Base-by-base conservation (phyloP, 2,888 invertebrate genomes). In the Drosophila imparisetae region DNA sequence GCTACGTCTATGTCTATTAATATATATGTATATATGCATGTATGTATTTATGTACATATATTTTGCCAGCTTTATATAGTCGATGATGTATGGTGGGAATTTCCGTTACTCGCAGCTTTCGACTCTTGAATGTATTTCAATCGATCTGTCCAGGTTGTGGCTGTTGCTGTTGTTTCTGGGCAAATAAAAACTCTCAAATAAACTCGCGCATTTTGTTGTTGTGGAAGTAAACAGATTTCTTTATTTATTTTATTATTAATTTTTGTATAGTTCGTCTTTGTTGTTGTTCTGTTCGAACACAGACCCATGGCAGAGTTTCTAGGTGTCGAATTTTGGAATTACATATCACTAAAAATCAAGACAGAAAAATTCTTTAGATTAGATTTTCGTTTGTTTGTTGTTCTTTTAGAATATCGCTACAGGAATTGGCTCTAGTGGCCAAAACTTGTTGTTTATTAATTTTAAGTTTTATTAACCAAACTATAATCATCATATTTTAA, bases 211-310 rank as follows among this genome's bases (percentile, higher is more conserved):
- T 55, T 62, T 68, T 61, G n/a, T 86, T 83, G 69, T 86, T 75
- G 79, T 89, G 89, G 86, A 86, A 86, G 86, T 86, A 82, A 89
- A 86, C 87, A 86, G 89, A 86, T 89, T 86, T 89, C 78, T 84
- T 87, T 86, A 89, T 86, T 86, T 80, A 80, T 76, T 89, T 80
- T 75, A 79, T 86, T 89, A 78, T 79, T 82, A 79, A 78, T 82
- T 75, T 64, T 71, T 62, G 15, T 61, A 58, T 75, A 60, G 66
- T 67, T 72, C 68, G 71, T 66, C 48, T 49, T 72, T 68, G 48
- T 63, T 59, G 40, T 49, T 57, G 63, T 59, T 79, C 66, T 78
- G 72, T 65, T 72, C 54, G 60, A 59, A 68, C 80, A 81, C 81
- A 83, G 73, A 88, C 75, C 65, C 84, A 74, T 86, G 86, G 79